These are phyloP conservation scores for Pocillopora meandrina DNA, from an alignment of 92 coral and sea anemone species.

Conservation along the genomic window DNA sequence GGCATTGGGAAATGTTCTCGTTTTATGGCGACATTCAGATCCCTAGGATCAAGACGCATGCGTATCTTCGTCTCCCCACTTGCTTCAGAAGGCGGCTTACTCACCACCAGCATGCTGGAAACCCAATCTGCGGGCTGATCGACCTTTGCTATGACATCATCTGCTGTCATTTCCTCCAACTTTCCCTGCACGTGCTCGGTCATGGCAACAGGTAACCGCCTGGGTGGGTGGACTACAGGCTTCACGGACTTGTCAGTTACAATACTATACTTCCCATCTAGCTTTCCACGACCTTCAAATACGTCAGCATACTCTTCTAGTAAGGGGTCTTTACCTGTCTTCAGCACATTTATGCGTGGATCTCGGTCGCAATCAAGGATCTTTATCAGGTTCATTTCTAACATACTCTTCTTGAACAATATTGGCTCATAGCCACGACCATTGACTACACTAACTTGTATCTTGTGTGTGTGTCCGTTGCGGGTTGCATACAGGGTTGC, in stretches of 20 bases:
- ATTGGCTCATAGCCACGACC: slow-evolving; percentile 56
- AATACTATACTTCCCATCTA: slow-evolving; percentile 29
- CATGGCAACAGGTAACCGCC: not conserved
- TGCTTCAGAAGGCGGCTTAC: slow-evolving; percentile 29
- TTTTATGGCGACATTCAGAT: no score
- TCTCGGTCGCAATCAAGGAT: slow-evolving; percentile 23
- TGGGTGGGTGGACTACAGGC: slow-evolving; percentile 36
- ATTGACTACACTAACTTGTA: slow-evolving; percentile 43
- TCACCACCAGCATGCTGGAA: slow-evolving; percentile 52
- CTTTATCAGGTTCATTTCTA: slow-evolving; percentile 50
- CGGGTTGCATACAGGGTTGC: slow-evolving; percentile 33
- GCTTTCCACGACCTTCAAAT: slow-evolving; percentile 44
- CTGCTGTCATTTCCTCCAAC: slow-evolving; percentile 30
- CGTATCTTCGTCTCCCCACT: slow-evolving; percentile 43
- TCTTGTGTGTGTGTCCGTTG: slow-evolving; percentile 42
- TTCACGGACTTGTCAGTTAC: slow-evolving; percentile 23
- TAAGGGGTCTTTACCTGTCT: slow-evolving; percentile 28
- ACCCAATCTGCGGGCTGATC: slow-evolving; percentile 58
- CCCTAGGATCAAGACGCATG: slow-evolving; percentile 41
- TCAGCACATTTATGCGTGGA: slow-evolving; percentile 30
- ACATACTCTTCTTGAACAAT: slow-evolving; percentile 50
- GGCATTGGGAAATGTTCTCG: no score
- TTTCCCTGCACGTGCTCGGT: not conserved
- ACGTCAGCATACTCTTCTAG: slow-evolving; percentile 33
- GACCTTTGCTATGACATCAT: slow-evolving; percentile 23